Percentiles rank a stretch among this genome's conserved stretches.
Conservation (phyloP, 2,797 vertebrate species). For the Epinephelus awoara region DNA sequence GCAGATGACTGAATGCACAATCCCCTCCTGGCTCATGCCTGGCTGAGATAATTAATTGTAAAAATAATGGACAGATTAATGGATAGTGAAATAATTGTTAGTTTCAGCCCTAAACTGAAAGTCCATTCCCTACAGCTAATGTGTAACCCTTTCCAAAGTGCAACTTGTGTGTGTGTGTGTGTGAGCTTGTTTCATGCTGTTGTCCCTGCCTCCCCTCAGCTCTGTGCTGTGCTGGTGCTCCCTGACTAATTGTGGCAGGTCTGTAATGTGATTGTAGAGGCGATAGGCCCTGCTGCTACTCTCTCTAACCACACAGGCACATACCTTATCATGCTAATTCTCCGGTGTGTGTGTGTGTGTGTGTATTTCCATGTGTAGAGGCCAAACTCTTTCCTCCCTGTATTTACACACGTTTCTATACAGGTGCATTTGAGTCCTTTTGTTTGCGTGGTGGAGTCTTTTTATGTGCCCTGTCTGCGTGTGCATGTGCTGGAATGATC, state of each 20-base stretch:
- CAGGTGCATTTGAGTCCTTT: slow-evolving; percentile 37
- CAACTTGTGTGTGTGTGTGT: not conserved
- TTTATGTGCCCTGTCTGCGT: slow-evolving; percentile 18
- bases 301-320: slow-evolving; percentile 28
- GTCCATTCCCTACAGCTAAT: no score
- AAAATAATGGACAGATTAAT: no score
- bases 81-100: no score
- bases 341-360: slow-evolving; percentile 1
- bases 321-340: slow-evolving; percentile 43
- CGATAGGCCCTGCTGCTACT: slow-evolving; percentile 20
- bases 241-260: slow-evolving; percentile 42
- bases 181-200: not conserved
- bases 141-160: no score
- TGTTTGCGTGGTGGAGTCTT: slow-evolving; percentile 21
- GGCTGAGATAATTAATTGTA: no score
- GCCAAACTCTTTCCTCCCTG: slow-evolving; percentile 6
- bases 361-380: not conserved
- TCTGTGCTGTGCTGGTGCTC: slow-evolving; percentile 15
- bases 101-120: no score
- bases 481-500: slow-evolving; percentile 52
- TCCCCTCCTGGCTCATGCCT: no score
- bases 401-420: slow-evolving; percentile 15
- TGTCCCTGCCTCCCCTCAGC: slow-evolving; percentile 5
- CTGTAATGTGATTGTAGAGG: slow-evolving; percentile 49
- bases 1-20: no score